These are phyloP conservation scores for Megaleporinus macrocephalus DNA, from an alignment of 2,113 vertebrate species.

Conservation along the genomic window DNA sequence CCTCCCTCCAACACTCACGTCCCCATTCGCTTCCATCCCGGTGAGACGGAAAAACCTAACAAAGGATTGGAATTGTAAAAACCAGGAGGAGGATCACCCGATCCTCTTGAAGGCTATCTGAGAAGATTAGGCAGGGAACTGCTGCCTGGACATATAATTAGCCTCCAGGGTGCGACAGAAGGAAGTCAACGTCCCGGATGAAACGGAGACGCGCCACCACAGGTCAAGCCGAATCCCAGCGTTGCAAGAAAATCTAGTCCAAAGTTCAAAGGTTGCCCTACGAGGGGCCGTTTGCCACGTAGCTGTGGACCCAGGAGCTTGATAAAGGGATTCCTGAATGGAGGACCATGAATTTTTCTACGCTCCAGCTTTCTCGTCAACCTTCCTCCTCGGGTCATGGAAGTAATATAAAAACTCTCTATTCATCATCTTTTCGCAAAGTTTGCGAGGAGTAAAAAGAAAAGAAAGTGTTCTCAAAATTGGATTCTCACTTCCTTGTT, in stretches of 20 bases:
- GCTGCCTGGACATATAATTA: constrained; percentile 71
- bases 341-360: constrained; percentile 17
- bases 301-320: neutral
- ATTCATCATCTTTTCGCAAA: constrained; percentile 3
- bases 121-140: constrained; percentile 18
- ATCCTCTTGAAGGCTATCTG: constrained; percentile 11
- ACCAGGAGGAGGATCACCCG: neutral
- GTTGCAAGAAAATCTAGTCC: constrained; percentile 35
- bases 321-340: constrained; percentile 10
- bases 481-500: neutral
- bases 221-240: constrained; percentile 54
- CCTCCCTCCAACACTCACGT: too few species aligned
- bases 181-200: constrained; percentile 68
- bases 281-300: neutral
- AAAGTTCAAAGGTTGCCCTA: constrained; percentile 18
- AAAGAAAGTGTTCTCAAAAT: neutral
- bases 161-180: constrained; percentile 69
- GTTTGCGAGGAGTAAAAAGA: neutral
- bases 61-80: neutral
- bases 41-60: constrained; percentile 10
- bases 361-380: constrained; percentile 15
- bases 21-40: neutral
- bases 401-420: constrained; percentile 30
- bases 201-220: constrained; percentile 61
- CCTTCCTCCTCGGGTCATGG: constrained; percentile 23